phyloP scores from a whole-genome alignment of 2,888 invertebrate species.

The Atethmia centrago region DNA sequence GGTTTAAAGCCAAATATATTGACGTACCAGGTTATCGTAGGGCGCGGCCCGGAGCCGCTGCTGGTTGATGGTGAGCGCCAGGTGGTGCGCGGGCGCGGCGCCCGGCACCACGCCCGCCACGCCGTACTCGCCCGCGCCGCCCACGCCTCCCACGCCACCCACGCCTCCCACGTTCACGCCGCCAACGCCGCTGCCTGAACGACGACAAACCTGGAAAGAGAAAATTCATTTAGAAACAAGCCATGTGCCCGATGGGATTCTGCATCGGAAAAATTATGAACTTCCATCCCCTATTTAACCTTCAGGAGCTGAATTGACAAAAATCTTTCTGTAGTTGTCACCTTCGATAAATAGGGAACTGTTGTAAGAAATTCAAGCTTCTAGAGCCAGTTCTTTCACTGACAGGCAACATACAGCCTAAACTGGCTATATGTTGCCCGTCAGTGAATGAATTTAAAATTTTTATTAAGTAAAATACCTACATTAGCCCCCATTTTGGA shows the following conservation, averaged over 20 bases:
- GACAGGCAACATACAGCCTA: too few relatives aligned
- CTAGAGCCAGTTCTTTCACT: too few relatives aligned
- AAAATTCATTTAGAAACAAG: not conserved
- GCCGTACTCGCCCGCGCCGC: constrained; percentile 76
- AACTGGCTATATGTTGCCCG: not conserved
- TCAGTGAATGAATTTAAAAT: too few relatives aligned
- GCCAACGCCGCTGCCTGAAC: constrained; percentile 81
- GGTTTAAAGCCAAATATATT: accelerated
- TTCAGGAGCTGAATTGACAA: not conserved
- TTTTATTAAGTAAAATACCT: not conserved
- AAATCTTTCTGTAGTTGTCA: not conserved
- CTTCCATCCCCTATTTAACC: not conserved
- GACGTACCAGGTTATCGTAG: constrained; percentile 93
- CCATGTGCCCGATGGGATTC: too few relatives aligned
- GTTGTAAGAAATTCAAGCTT: too few relatives aligned
- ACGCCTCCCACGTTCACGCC: constrained; percentile 71
- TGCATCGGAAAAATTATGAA: not conserved
- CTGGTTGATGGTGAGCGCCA: constrained; percentile 98
- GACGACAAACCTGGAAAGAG: constrained; percentile 84
- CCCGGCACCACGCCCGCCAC: constrained; percentile 88
- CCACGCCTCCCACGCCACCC: constrained; percentile 82
- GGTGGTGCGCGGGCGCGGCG: constrained; percentile 91
- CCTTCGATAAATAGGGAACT: not conserved
- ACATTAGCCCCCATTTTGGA: not conserved
- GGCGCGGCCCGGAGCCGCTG: constrained; percentile 94